These are phyloP conservation scores for Lasioglossum pauxillum DNA, from an alignment of 2,888 invertebrate genomes.

Conservation along the genomic window DNA sequence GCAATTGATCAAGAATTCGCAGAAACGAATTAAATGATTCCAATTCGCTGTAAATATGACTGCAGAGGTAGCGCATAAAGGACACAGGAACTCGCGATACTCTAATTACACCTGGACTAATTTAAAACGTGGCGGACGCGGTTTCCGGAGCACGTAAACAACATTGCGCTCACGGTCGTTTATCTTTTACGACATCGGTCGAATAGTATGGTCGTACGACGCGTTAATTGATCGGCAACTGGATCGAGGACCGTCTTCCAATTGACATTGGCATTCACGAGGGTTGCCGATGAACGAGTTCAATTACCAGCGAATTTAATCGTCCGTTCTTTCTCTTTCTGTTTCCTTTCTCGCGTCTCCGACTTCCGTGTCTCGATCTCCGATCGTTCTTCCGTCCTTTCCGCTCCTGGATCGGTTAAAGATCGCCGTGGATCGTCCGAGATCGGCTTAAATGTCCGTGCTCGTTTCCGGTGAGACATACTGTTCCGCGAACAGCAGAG, in stretches of 20 bases:
- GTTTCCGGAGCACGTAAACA: neutral
- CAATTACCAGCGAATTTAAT: conserved; percentile 28
- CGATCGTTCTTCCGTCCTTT: neutral
- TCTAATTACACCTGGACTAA: neutral
- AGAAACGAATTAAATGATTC: neutral
- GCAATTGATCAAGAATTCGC: neutral
- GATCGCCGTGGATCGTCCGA: neutral
- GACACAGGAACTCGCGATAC: neutral
- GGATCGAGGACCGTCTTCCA: conserved; percentile 41
- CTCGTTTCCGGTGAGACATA: conserved; percentile 2
- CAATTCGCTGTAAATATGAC: neutral
- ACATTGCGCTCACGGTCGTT: conserved; percentile 1
- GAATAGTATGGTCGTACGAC: neutral
- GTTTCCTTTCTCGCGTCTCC: neutral
- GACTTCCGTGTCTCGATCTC: neutral
- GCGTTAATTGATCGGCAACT: conserved; percentile 31
- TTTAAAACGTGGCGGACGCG: neutral
- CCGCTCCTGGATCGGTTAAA: neutral
- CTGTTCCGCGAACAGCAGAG: neutral
- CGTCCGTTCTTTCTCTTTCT: neutral
- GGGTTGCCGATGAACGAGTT: conserved; percentile 7
- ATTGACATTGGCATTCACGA: conserved; percentile 35
- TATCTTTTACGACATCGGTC: conserved; percentile 12
- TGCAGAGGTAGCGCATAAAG: neutral
- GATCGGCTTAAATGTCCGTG: neutral